Evolutionary conservation across 1,140 invertebrate genomes (phyloP).

Genomic region (Patella vulgata): DNA sequence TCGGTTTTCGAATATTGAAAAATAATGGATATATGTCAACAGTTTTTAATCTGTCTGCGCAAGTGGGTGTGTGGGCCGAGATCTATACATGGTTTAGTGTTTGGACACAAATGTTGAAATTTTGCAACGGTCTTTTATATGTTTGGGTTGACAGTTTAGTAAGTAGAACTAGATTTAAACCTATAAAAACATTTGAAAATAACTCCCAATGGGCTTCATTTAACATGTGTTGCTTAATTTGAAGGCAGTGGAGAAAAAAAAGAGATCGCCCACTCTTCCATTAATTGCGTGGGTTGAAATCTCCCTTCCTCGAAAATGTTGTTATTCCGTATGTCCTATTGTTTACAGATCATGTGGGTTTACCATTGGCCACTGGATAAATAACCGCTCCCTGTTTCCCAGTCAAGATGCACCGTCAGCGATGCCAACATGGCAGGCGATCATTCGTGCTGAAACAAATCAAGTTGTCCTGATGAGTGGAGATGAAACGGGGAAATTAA

Average conservation of each 20-base stretch:
- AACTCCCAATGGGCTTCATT: background rate
- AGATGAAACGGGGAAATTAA: too few species aligned
- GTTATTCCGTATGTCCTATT: slow-evolving; percentile 7
- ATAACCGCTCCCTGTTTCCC: slow-evolving; percentile 68
- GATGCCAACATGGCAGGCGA: slow-evolving; percentile 68
- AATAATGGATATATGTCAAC: too few species aligned
- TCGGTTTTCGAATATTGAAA: too few species aligned
- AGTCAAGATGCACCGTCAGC: slow-evolving; percentile 67
- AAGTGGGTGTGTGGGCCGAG: too few species aligned
- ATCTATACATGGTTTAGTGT: too few species aligned
- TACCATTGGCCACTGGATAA: slow-evolving; percentile 65
- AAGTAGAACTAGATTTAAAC: background rate
- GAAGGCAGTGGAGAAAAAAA: too few species aligned
- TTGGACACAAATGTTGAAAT: too few species aligned
- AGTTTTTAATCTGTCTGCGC: too few species aligned
- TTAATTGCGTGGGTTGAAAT: background rate
- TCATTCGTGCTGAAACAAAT: slow-evolving; percentile 44
- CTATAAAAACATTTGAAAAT: background rate
- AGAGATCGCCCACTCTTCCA: too few species aligned
- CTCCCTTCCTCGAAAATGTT: background rate
- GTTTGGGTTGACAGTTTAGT: too few species aligned
- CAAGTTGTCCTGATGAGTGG: slow-evolving; percentile 64
- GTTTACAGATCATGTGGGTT: slow-evolving; percentile 58
- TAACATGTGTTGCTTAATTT: background rate
- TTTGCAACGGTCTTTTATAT: too few species aligned